Conservation (phyloP, 2,113 vertebrate genomes). For the Tringa solitaria region DNA sequence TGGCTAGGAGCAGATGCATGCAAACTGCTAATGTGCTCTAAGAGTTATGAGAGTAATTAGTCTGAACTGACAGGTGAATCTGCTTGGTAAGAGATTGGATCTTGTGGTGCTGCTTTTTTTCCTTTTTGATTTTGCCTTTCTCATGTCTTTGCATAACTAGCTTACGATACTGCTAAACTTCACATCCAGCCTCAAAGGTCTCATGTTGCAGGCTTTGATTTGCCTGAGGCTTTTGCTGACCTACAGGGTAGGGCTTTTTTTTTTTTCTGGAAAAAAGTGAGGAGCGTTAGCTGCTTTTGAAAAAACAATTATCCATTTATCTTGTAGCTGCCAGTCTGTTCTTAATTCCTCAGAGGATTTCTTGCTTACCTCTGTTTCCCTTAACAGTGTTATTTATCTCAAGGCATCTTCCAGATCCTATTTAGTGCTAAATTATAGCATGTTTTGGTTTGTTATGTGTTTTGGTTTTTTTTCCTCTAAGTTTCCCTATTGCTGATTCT, state of each 20-base stretch:
- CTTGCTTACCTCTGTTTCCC: neutral
- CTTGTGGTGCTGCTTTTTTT: neutral
- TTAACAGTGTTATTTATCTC: neutral
- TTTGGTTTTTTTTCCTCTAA: too few relatives aligned
- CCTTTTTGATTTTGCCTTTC: neutral
- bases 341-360: neutral
- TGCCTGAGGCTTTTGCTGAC: neutral
- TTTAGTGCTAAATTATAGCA: neutral
- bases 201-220: neutral
- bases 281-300: neutral
- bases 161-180: neutral
- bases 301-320: neutral
- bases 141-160: neutral
- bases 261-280: neutral
- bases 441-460: neutral
- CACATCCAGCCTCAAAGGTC: neutral
- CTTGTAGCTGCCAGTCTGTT: neutral
- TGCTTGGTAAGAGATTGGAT: neutral
- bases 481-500: neutral
- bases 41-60: neutral
- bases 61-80: neutral
- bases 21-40: neutral
- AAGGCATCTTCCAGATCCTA: neutral
- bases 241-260: neutral
- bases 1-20: neutral